Percentiles rank a stretch among this genome's conserved stretches.
phyloP scores from a whole-genome alignment of 53 echinoderm and acorn worm genomes.

The Paracentrotus lividus region DNA sequence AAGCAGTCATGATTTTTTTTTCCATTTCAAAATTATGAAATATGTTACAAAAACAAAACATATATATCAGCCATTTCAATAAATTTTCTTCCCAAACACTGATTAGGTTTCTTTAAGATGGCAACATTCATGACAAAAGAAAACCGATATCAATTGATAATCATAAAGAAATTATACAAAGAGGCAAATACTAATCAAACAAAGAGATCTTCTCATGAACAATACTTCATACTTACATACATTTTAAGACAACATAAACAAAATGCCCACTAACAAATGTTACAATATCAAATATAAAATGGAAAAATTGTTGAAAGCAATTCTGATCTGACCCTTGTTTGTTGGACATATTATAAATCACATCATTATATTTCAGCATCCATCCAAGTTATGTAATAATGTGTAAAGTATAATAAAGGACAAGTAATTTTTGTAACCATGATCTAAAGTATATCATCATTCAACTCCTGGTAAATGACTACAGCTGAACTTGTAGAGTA shows the following conservation, averaged over 20 bases:
- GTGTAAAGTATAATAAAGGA: too few relatives aligned
- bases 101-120: neutral
- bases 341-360: too few relatives aligned
- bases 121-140: neutral
- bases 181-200: neutral
- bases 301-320: neutral
- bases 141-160: neutral
- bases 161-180: neutral
- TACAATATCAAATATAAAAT: neutral
- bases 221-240: constrained; percentile 29
- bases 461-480: too few relatives aligned
- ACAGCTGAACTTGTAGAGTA: too few relatives aligned
- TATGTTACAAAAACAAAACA: neutral
- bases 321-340: neutral
- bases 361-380: too few relatives aligned
- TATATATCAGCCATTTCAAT: neutral
- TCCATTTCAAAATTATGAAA: neutral
- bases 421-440: too few relatives aligned
- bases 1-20: neutral
- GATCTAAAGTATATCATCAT: too few relatives aligned
- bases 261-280: neutral
- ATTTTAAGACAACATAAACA: neutral
- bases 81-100: neutral
- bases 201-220: neutral
- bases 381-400: too few relatives aligned